phyloP scores from a whole-genome alignment of 2,888 invertebrate genomes.

The Uropetala carovei region DNA sequence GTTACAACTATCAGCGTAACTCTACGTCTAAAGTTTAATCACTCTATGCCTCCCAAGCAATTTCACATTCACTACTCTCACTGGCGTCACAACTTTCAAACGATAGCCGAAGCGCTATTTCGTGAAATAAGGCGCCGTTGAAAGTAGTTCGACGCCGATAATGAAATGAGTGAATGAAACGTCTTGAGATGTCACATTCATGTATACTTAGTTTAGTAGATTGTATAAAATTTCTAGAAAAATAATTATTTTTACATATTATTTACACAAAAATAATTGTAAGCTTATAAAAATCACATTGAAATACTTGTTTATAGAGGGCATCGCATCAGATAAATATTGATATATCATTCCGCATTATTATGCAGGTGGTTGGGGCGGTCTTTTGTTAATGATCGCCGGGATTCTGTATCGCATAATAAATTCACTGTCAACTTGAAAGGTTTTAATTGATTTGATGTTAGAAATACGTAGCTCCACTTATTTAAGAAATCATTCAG shows the following conservation, averaged over 20 bases:
- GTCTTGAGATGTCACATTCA: neutral
- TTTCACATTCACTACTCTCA: slow-evolving; percentile 32
- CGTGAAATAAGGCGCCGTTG: neutral
- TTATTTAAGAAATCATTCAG: no score
- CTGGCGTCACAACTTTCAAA: slow-evolving; percentile 54
- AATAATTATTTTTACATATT: neutral
- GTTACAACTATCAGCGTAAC: neutral
- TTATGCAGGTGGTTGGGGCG: neutral
- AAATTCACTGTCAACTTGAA: no score
- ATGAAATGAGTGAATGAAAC: neutral
- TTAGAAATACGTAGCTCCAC: no score
- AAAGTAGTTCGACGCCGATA: slow-evolving; percentile 25
- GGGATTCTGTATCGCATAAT: no score
- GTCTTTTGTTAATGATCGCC: neutral
- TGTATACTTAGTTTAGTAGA: neutral
- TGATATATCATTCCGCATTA: slow-evolving; percentile 25
- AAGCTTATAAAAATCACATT: neutral
- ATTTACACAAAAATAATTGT: neutral
- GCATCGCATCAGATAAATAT: neutral
- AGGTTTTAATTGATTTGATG: no score
- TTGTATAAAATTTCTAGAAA: neutral
- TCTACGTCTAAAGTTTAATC: neutral
- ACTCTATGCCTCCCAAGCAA: neutral
- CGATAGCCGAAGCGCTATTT: slow-evolving; percentile 36
- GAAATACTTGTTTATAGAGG: slow-evolving; percentile 30